phyloP scores from a whole-genome alignment of 2,797 vertebrate species.

The Neopelma chrysocephalum region DNA sequence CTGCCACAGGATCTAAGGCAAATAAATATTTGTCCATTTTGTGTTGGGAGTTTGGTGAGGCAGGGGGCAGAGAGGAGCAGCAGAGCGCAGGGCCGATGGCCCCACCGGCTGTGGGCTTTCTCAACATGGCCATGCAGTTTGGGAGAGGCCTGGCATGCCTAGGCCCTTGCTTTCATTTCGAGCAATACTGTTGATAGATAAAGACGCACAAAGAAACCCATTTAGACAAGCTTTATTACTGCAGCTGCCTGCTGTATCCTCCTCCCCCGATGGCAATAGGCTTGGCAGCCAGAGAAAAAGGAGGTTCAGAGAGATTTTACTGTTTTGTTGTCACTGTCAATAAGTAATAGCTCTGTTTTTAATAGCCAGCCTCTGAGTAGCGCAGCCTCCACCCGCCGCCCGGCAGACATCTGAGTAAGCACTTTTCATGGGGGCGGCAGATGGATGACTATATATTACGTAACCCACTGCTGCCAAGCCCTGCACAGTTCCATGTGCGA shows the following conservation, averaged over 20 bases:
- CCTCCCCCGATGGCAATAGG: neutral
- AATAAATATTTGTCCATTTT: constrained; percentile 55
- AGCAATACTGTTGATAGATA: neutral
- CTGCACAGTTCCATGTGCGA: neutral
- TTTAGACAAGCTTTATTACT: constrained; percentile 16
- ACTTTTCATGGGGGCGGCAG: neutral
- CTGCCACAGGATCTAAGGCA: constrained; percentile 5
- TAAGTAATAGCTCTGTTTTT: constrained; percentile 41
- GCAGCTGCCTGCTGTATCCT: neutral
- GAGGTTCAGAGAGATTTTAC: constrained; percentile 40
- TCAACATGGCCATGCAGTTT: neutral
- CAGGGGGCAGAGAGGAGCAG: accelerated
- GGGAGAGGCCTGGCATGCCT: neutral
- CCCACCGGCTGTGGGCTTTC: neutral
- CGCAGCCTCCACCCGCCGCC: neutral
- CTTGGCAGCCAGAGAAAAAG: constrained; percentile 29
- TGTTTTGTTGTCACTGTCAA: constrained; percentile 48
- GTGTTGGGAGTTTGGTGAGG: neutral
- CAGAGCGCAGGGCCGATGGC: neutral
- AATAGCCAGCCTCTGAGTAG: constrained; percentile 3
- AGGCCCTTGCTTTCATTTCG: neutral
- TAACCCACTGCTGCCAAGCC: neutral
- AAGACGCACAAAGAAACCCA: neutral
- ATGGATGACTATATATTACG: neutral
- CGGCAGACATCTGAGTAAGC: neutral